Evolutionary conservation across 1,140 invertebrate genomes (phyloP).

Genomic region (Gryllus bimaculatus): DNA sequence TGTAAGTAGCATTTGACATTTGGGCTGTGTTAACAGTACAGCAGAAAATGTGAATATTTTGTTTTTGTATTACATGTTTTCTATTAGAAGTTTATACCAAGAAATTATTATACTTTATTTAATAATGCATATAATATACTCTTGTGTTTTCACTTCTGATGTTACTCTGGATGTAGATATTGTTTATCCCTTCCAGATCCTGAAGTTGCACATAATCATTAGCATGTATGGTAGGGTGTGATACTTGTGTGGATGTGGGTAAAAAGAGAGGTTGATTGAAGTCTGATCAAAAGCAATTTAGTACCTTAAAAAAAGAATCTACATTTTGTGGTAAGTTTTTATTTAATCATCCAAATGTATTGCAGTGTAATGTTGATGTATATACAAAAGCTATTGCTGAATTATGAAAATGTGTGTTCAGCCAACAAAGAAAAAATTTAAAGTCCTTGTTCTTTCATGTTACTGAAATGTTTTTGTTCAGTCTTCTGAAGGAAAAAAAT

Average conservation of each 20-base stretch:
- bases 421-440: no score
- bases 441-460: no score
- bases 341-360: neutral
- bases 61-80: slow-evolving; percentile 3
- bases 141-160: slow-evolving; percentile 2
- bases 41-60: neutral
- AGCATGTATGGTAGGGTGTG: neutral
- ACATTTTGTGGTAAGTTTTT: neutral
- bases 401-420: no score
- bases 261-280: neutral
- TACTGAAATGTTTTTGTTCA: no score
- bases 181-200: neutral
- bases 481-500: no score
- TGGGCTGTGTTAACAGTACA: slow-evolving; percentile 3
- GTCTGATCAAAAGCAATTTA: neutral
- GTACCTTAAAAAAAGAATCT: neutral
- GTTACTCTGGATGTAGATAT: slow-evolving; percentile 1
- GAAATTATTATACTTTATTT: slow-evolving; percentile 6
- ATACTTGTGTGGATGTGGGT: neutral
- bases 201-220: neutral
- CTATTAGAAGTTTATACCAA: slow-evolving; percentile 5
- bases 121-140: slow-evolving; percentile 6
- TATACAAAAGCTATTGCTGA: neutral
- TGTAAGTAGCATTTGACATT: slow-evolving; percentile 5
- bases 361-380: neutral